These are phyloP conservation scores for Cephonodes hylas DNA, from an alignment of 2,888 invertebrate species.

Conservation along the genomic window DNA sequence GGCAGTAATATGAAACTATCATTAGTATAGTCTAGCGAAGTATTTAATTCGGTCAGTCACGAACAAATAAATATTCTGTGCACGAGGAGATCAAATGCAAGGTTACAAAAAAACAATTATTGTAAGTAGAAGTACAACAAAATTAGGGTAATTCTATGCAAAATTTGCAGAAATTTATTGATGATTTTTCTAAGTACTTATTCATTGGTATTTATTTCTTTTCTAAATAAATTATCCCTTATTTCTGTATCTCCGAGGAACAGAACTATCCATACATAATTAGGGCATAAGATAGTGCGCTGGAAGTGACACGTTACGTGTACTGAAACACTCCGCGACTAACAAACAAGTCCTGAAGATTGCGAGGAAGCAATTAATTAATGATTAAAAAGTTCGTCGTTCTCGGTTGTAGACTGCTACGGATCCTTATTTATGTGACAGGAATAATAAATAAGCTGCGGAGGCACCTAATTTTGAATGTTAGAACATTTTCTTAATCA, in stretches of 20 bases:
- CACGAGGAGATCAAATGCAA: background rate
- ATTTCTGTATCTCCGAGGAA: too few species aligned
- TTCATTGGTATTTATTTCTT: too few species aligned
- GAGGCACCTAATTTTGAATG: background rate
- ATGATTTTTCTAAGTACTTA: too few species aligned
- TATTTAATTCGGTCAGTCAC: background rate
- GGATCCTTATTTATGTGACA: conserved; percentile 42
- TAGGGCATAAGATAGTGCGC: too few species aligned
- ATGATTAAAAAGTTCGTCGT: conserved; percentile 37
- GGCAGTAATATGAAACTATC: too few species aligned
- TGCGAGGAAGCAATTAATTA: conserved; percentile 32
- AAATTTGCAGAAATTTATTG: too few species aligned
- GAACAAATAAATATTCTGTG: background rate
- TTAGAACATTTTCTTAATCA: background rate
- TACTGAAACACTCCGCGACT: conserved; percentile 20
- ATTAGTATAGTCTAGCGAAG: too few species aligned
- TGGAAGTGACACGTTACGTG: background rate
- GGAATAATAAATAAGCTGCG: conserved; percentile 33
- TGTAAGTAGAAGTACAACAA: too few species aligned
- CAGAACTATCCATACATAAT: too few species aligned
- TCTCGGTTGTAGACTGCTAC: conserved; percentile 24
- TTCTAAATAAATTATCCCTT: too few species aligned
- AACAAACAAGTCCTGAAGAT: conserved; percentile 29
- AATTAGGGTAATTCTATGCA: too few species aligned
- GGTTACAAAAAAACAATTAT: too few species aligned